These are phyloP conservation scores for Onychorhynchus coronatus DNA, from an alignment of 2,113 vertebrate species.

Conservation along the genomic window DNA sequence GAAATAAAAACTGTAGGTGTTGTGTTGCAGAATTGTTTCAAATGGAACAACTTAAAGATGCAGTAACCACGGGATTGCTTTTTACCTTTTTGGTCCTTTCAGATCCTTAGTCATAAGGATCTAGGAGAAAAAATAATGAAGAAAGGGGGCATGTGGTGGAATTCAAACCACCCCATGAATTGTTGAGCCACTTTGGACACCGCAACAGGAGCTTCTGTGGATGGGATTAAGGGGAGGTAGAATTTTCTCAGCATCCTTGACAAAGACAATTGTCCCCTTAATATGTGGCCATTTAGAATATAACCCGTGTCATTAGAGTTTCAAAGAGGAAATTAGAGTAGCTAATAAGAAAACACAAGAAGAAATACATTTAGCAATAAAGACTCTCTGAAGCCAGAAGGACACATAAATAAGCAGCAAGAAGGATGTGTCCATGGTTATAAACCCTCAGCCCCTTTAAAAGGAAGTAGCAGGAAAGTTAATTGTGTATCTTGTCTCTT, in stretches of 20 bases:
- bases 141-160: background rate
- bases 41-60: background rate
- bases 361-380: background rate
- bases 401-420: background rate
- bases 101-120: background rate
- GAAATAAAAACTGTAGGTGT: background rate
- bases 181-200: background rate
- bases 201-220: background rate
- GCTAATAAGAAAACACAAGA: background rate
- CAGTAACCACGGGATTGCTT: background rate
- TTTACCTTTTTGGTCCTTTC: background rate
- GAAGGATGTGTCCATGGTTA: background rate
- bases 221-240: background rate
- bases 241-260: background rate
- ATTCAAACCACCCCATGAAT: background rate
- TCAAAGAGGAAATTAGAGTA: background rate
- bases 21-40: background rate
- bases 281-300: background rate
- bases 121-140: background rate
- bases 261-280: background rate
- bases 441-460: background rate
- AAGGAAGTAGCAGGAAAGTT: background rate
- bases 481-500: background rate
- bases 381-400: background rate
- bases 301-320: background rate